phyloP scores from a whole-genome alignment of 2,888 invertebrate genomes.

The Thyatira batis region DNA sequence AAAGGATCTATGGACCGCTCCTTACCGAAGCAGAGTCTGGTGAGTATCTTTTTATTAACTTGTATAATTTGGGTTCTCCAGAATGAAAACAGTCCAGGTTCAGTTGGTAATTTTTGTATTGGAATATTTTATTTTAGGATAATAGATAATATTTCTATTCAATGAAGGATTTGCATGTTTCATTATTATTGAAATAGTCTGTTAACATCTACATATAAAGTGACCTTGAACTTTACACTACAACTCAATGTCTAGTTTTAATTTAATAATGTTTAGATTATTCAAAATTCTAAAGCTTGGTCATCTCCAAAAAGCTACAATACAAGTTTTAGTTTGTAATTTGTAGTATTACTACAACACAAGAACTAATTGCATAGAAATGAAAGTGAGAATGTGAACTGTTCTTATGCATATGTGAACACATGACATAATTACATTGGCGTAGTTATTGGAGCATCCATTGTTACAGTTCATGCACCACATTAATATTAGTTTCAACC shows the following conservation, averaged over 20 bases:
- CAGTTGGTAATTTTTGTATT: too few relatives aligned
- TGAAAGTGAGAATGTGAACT: slow-evolving; percentile 26
- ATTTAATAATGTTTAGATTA: neutral
- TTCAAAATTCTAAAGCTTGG: neutral
- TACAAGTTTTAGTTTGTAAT: too few relatives aligned
- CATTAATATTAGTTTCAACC: neutral
- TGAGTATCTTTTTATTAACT: slow-evolving; percentile 49
- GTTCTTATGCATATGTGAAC: slow-evolving; percentile 16
- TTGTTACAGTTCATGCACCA: neutral
- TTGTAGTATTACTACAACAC: neutral
- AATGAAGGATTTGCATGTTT: neutral
- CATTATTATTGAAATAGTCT: neutral
- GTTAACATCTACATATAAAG: neutral
- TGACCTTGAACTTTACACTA: neutral
- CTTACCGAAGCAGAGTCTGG: slow-evolving; percentile 94
- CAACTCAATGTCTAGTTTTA: neutral
- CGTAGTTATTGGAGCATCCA: slow-evolving; percentile 1
- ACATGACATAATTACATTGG: neutral
- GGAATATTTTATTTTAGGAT: too few relatives aligned
- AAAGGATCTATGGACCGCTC: slow-evolving; percentile 94
- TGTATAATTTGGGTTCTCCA: too few relatives aligned
- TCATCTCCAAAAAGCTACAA: neutral
- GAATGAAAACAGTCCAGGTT: too few relatives aligned
- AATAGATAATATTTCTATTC: neutral
- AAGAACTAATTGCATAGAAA: slow-evolving; percentile 21